Conservation (phyloP, 2,888 invertebrate genomes). For the Lysandra bellargus region DNA sequence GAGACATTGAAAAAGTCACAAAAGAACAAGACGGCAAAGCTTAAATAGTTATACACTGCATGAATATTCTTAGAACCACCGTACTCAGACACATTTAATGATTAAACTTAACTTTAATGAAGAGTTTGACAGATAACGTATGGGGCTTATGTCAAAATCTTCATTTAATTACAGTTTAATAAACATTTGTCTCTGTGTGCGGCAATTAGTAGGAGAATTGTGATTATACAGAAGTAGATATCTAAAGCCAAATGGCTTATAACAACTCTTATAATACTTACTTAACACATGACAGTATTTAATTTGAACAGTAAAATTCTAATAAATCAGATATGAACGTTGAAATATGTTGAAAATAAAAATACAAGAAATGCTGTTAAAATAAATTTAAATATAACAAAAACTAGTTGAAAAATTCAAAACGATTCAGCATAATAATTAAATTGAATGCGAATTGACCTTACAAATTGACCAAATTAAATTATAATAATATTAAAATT, state of each 20-base stretch:
- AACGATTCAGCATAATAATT: not conserved
- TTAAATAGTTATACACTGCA: not conserved
- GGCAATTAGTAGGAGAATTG: not conserved
- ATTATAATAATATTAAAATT: not conserved
- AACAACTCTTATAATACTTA: slow-evolving; percentile 13
- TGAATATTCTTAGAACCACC: not conserved
- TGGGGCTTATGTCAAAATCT: too few relatives aligned
- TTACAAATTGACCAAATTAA: slow-evolving; percentile 1
- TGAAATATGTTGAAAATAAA: not conserved
- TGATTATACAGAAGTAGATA: not conserved
- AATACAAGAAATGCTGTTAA: not conserved
- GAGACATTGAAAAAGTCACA: too few relatives aligned
- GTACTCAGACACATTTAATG: not conserved
- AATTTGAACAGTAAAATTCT: not conserved
- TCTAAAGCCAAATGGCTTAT: slow-evolving; percentile 3
- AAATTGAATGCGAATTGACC: not conserved
- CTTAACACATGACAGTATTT: not conserved
- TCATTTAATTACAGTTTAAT: too few relatives aligned
- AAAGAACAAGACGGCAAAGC: too few relatives aligned
- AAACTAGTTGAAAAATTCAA: not conserved
- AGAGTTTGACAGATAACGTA: too few relatives aligned
- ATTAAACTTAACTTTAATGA: too few relatives aligned
- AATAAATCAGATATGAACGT: not conserved
- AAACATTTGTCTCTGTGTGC: too few relatives aligned
- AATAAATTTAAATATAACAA: not conserved